Evolutionary conservation across 2,888 invertebrate species (phyloP), one percentile per base, ranked within the genome.

Genomic region (Phortica magna): DNA sequence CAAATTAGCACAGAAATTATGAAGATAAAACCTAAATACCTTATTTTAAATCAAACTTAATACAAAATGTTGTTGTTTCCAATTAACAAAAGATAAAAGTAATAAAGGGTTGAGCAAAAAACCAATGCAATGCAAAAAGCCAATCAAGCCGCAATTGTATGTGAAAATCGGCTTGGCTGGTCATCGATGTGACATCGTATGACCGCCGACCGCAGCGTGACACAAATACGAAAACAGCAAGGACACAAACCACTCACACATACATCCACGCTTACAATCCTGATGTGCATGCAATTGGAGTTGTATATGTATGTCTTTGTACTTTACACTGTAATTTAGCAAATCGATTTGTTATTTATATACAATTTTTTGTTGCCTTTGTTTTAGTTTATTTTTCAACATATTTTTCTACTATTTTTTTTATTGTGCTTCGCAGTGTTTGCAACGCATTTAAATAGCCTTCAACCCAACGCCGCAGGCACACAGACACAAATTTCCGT

Each of bases 311-410:
- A 75, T 74, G 78, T 55, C 77, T 78, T 78, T 82, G 79, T 87
- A 87, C 82, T 84, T 88, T 79, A 79, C 88, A 81, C 85, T 88
- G 88, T 86, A 86, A 85, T 86, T 86, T 84, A 87, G 88, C 89
- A 85, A 86, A 86, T 86, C 88, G 85, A 88, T 86, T 88, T 87
- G 88, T 88, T 81, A 59, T 59, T 73, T 41, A 19, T 59, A 14
- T 80, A 80, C 10, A 9, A 17, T 10, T 55, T 53, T 55, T 59
- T 22, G 7, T 61, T 22, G 7, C 22, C 12, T 61, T 61, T 22
- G 4, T 17, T 61, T 9, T 0, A 48, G 14, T 48, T 48, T 31
- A 4, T 31, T 61, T 61, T 22, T 61, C 7, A 22, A 12, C 22
- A 7, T 19, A 19, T 59, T 61, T 61, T 61, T 9, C 19, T 19